Percentiles rank a stretch among this genome's conserved stretches.
Conservation (phyloP, 1,140 invertebrate genomes). For the Chironomus striatipennis region DNA sequence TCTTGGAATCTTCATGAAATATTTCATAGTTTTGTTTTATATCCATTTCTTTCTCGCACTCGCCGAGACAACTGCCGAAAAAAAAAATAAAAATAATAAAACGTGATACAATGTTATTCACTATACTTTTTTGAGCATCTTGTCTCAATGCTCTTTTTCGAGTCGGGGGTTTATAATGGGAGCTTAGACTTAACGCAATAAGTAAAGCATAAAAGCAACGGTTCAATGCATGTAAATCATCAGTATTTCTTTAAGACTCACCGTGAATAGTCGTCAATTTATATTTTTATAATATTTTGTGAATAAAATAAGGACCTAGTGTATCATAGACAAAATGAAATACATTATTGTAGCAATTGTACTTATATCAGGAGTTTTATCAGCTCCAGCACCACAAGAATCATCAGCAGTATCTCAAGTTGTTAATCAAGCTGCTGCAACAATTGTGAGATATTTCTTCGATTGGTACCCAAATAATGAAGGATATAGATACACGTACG, state of each 20-base stretch:
- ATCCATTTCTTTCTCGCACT: too few species aligned
- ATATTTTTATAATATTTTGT: neutral
- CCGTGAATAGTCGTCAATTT: neutral
- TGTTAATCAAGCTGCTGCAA: neutral
- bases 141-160: neutral
- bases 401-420: neutral
- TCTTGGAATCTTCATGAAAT: too few species aligned
- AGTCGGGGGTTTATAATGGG: neutral
- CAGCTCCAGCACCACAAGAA: constrained; percentile 22
- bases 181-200: neutral
- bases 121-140: neutral
- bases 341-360: neutral
- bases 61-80: neutral
- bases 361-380: neutral
- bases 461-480: neutral
- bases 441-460: constrained; percentile 19
- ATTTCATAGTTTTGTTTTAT: too few species aligned
- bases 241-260: neutral
- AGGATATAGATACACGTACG: constrained; percentile 24
- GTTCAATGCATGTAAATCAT: neutral
- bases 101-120: neutral
- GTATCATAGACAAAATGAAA: neutral
- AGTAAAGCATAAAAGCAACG: constrained; percentile 1
- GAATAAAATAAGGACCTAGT: too few species aligned
- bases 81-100: neutral